Conservation (phyloP, 2,797 vertebrate species). For the Xyrichtys novacula region DNA sequence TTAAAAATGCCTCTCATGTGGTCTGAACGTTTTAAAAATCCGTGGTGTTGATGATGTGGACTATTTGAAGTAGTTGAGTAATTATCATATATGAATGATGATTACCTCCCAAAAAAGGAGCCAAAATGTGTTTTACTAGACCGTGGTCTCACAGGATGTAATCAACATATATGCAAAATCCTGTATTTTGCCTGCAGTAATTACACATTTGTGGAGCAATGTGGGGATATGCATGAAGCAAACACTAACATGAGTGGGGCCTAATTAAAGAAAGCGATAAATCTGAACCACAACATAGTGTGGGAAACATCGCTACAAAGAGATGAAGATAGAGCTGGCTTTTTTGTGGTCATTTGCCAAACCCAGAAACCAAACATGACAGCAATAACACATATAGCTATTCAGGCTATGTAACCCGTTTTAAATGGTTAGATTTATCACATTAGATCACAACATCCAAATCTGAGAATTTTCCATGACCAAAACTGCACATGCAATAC, state of each 20-base stretch:
- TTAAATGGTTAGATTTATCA: not conserved
- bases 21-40: constrained; percentile 43
- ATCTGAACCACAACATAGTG: constrained; percentile 22
- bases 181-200: constrained; percentile 9
- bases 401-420: not conserved
- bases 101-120: constrained; percentile 21
- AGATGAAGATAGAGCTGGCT: constrained; percentile 3
- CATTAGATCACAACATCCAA: not conserved
- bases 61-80: constrained; percentile 40
- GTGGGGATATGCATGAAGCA: constrained; percentile 15
- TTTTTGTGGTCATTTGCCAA: constrained; percentile 47
- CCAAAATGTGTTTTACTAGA: constrained; percentile 19
- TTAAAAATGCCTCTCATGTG: constrained; percentile 51
- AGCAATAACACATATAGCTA: constrained; percentile 21
- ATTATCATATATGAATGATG: constrained; percentile 19
- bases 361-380: constrained; percentile 37
- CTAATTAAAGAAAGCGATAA: constrained; percentile 22
- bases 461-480: not conserved
- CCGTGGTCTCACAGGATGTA: constrained; percentile 3
- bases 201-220: constrained; percentile 39
- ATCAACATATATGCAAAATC: constrained; percentile 21
- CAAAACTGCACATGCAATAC: not conserved
- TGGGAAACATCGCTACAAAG: constrained; percentile 46
- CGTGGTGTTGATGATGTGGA: constrained; percentile 23
- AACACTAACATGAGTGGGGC: constrained; percentile 24